Conservation (phyloP, 2,113 vertebrate species). For the Sphaerodactylus townsendi region DNA sequence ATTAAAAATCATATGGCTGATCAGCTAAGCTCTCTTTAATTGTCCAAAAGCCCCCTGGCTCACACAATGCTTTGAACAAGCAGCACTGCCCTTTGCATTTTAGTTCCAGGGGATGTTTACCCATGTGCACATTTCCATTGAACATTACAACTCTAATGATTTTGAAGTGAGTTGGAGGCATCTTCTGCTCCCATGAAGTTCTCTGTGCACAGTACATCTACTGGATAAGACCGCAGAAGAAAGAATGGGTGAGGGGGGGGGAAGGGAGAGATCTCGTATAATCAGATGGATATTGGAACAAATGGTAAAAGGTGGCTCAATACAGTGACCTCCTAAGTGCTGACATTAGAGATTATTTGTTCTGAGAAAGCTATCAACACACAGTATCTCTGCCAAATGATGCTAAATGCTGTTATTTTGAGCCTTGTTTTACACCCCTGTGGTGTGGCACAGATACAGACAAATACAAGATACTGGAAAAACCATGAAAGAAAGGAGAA, state of each 20-base stretch:
- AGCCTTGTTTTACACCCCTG: slow-evolving; percentile 53
- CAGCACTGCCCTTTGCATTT: too few species aligned
- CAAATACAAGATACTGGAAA: slow-evolving; percentile 23
- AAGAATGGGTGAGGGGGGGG: background rate
- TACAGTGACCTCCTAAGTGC: background rate
- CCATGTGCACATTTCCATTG: too few species aligned
- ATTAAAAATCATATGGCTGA: too few species aligned
- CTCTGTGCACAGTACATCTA: background rate
- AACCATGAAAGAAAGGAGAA: slow-evolving; percentile 2
- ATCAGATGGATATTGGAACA: background rate
- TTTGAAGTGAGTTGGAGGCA: background rate
- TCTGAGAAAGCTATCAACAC: slow-evolving; percentile 36
- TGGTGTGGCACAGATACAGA: slow-evolving; percentile 41
- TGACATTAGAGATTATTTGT: background rate
- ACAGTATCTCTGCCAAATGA: slow-evolving; percentile 34
- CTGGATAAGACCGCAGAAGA: background rate
- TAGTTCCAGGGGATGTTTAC: too few species aligned
- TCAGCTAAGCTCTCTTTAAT: too few species aligned
- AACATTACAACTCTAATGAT: background rate
- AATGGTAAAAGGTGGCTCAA: slow-evolving; percentile 25
- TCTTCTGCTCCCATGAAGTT: background rate
- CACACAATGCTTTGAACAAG: too few species aligned
- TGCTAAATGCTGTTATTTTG: slow-evolving; percentile 27
- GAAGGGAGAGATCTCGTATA: background rate
- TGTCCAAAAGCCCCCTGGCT: too few species aligned